A percentile compares a stretch with the other conserved stretches of the same genome.
Conservation (phyloP, 2,888 invertebrate species). For the Neoscelio sp. region DNA sequence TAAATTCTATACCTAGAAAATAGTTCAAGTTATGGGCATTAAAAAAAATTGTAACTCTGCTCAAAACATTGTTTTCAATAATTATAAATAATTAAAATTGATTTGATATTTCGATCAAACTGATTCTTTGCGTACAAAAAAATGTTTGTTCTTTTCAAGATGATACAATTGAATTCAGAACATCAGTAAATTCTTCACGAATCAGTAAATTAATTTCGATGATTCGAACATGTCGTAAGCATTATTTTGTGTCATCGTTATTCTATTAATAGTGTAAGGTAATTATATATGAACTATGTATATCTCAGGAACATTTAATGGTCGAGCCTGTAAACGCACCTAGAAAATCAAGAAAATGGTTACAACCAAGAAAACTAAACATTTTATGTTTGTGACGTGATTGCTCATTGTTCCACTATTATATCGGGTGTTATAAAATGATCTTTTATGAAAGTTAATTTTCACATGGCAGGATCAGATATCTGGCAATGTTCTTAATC, state of each 20-base stretch:
- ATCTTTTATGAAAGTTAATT: too few relatives aligned
- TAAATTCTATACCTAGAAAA: too few relatives aligned
- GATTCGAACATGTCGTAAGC: slow-evolving; percentile 31
- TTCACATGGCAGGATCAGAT: too few relatives aligned
- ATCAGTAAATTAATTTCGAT: slow-evolving; percentile 4
- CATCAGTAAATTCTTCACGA: neutral
- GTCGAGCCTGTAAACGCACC: slow-evolving; percentile 23
- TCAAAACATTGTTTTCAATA: too few relatives aligned
- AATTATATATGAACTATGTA: slow-evolving; percentile 43
- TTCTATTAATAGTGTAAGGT: slow-evolving; percentile 37
- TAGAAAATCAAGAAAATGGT: slow-evolving; percentile 36
- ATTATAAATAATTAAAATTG: too few relatives aligned
- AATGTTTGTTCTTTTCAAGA: too few relatives aligned
- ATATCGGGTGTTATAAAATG: neutral
- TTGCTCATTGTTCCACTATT: neutral
- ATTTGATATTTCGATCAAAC: too few relatives aligned
- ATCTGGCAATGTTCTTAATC: too few relatives aligned
- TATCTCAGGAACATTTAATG: slow-evolving; percentile 39
- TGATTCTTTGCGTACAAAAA: too few relatives aligned
- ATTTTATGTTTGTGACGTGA: slow-evolving; percentile 15
- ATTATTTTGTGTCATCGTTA: slow-evolving; percentile 38
- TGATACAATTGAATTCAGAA: neutral
- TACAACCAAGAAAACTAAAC: slow-evolving; percentile 6
- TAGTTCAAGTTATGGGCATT: too few relatives aligned
- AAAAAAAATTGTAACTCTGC: too few relatives aligned